Conservation (phyloP, 2,888 invertebrate species). For the Saturnia pavonia region DNA sequence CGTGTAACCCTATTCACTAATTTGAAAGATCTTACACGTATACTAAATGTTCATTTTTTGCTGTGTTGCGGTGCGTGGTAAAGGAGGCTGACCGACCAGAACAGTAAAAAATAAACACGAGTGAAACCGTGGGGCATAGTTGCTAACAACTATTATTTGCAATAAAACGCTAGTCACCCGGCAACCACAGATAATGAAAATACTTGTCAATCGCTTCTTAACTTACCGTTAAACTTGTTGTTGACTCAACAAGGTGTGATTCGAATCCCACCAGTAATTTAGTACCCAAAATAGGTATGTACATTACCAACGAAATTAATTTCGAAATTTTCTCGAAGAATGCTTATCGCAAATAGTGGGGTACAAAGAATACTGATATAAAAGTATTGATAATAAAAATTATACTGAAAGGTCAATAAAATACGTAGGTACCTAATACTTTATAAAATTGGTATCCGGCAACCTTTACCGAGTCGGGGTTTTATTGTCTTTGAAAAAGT, state of each 20-base stretch:
- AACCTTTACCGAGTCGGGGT: slow-evolving; percentile 26
- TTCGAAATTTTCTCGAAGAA: not conserved
- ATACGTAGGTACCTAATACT: slow-evolving; percentile 9
- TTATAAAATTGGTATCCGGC: slow-evolving; percentile 10
- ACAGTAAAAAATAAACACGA: no score
- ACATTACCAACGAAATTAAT: not conserved
- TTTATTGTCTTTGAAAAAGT: slow-evolving; percentile 29
- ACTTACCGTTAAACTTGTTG: no score
- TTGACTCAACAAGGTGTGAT: no score
- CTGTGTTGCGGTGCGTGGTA: no score
- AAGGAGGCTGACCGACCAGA: no score
- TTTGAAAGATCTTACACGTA: no score
- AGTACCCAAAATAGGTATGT: not conserved
- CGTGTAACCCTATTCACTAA: no score
- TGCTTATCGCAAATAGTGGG: not conserved
- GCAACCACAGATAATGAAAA: not conserved
- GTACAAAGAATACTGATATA: not conserved
- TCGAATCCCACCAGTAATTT: not conserved
- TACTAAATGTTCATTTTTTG: no score
- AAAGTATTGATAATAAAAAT: slow-evolving; percentile 6
- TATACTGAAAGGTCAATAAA: not conserved
- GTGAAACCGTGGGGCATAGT: no score
- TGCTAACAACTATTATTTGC: no score
- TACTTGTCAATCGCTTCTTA: no score
- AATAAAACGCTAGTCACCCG: no score